A percentile compares a stretch with the other conserved stretches of the same genome.
Conservation (phyloP, 2,797 vertebrate genomes). For the Gambusia yucatana region DNA sequence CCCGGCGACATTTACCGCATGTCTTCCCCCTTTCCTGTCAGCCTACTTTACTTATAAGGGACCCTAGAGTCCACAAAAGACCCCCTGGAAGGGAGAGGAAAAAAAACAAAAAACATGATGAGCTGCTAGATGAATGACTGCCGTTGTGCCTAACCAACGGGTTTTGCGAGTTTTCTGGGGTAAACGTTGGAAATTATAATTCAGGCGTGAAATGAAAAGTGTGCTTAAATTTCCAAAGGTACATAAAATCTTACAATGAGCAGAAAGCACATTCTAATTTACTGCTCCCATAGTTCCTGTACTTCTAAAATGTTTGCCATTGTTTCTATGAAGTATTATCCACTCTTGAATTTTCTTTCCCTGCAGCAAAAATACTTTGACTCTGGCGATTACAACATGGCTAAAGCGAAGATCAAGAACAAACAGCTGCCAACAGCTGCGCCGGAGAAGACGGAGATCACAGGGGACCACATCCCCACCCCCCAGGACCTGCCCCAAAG, state of each 20-base stretch:
- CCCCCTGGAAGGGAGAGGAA: too few species aligned
- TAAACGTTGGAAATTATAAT: too few species aligned
- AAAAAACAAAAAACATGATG: too few species aligned
- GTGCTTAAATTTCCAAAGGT: neutral
- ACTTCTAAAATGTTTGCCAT: neutral
- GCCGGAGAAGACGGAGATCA: slow-evolving; percentile 95
- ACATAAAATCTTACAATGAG: neutral
- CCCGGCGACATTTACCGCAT: too few species aligned
- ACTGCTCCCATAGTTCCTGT: neutral
- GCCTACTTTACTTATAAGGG: too few species aligned
- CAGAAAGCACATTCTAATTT: neutral
- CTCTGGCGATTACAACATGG: slow-evolving; percentile 99
- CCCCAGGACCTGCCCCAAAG: slow-evolving; percentile 98
- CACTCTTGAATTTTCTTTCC: slow-evolving; percentile 3
- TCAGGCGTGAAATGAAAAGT: neutral
- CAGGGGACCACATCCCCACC: slow-evolving; percentile 98
- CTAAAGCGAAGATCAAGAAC: slow-evolving; percentile 98
- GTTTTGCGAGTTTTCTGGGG: too few species aligned
- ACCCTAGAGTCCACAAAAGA: too few species aligned
- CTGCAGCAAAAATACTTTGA: slow-evolving; percentile 98
- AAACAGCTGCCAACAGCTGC: slow-evolving; percentile 93
- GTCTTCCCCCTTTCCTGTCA: too few species aligned
- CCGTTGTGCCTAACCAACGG: too few species aligned
- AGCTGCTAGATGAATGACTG: too few species aligned
- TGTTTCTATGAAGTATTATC: neutral